Conservation (phyloP, 2,113 vertebrate genomes). For the Galeopterus variegatus region DNA sequence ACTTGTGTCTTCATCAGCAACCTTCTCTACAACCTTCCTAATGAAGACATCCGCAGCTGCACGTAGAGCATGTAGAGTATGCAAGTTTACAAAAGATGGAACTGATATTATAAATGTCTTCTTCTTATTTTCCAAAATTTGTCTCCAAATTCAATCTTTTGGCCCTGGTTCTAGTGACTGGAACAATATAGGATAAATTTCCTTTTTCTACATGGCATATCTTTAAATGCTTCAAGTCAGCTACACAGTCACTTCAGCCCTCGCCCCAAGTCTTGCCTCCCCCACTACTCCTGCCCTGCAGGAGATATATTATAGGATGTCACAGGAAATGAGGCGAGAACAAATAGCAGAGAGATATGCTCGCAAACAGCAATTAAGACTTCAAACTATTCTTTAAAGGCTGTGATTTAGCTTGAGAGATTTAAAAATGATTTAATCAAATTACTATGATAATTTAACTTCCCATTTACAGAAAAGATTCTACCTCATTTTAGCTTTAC, state of each 20-base stretch:
- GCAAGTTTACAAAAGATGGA: background rate
- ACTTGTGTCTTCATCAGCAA: background rate
- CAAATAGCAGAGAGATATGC: constrained; percentile 75
- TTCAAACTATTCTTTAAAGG: constrained; percentile 88
- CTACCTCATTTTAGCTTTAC: constrained; percentile 87
- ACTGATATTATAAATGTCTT: background rate
- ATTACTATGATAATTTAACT: constrained; percentile 89
- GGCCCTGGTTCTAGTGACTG: background rate
- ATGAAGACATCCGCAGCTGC: background rate
- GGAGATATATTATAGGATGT: constrained; percentile 78
- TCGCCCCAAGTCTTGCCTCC: background rate
- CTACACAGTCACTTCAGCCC: background rate
- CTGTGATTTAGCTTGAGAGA: constrained; percentile 85
- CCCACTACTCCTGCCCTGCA: background rate
- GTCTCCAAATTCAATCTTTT: background rate
- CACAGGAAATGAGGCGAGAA: constrained; percentile 81
- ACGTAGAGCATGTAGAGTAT: fast-evolving
- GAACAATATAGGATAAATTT: background rate
- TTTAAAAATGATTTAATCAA: constrained; percentile 89
- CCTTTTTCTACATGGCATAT: background rate
- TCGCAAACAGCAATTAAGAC: constrained; percentile 87
- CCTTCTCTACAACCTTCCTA: background rate
- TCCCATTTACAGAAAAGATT: constrained; percentile 87
- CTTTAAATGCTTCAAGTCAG: background rate
- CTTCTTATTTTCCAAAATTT: background rate